These are phyloP conservation scores for Ferrisia virgata DNA, from an alignment of 2,888 invertebrate genomes.

Conservation along the genomic window DNA sequence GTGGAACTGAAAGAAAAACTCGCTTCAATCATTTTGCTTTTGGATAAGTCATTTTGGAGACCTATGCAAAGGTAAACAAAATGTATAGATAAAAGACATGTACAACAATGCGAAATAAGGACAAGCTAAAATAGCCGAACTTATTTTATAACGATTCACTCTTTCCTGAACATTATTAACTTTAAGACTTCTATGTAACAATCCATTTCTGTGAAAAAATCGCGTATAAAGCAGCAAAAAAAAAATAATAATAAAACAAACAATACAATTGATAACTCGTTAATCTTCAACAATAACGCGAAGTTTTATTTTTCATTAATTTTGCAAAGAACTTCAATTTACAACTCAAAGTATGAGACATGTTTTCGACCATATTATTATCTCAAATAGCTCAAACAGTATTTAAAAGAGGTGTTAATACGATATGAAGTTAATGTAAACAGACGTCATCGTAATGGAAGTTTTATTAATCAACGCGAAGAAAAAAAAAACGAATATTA, in stretches of 20 bases:
- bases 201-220: background rate
- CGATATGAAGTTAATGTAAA: background rate
- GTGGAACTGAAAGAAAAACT: too few relatives aligned
- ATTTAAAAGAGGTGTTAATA: background rate
- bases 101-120: background rate
- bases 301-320: background rate
- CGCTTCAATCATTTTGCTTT: too few relatives aligned
- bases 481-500: background rate
- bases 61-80: background rate
- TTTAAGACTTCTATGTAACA: background rate
- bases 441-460: background rate
- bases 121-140: background rate
- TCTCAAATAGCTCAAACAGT: background rate
- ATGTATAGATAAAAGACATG: background rate
- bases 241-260: background rate
- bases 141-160: background rate
- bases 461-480: background rate
- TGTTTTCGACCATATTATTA: background rate
- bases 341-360: background rate
- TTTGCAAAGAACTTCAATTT: background rate
- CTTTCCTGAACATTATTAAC: background rate
- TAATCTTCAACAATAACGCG: background rate
- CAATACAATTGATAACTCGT: background rate
- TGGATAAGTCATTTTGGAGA: too few relatives aligned
- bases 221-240: background rate